phyloP scores from a whole-genome alignment of 2,797 vertebrate genomes.

The Argya squamiceps region DNA sequence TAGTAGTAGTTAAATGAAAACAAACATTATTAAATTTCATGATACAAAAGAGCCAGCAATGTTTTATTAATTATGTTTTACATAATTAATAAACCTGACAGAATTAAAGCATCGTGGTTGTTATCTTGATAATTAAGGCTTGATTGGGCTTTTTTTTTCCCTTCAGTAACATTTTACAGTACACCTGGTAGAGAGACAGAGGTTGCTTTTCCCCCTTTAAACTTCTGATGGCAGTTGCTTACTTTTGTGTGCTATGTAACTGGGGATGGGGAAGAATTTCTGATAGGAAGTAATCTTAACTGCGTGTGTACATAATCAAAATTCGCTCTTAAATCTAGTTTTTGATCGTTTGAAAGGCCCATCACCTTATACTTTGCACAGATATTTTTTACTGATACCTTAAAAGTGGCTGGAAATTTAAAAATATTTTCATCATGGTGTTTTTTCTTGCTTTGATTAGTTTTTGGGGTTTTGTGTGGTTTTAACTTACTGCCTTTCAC shows the following conservation, averaged over 20 bases:
- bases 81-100: not conserved
- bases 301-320: fast-evolving
- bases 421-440: fast-evolving
- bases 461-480: not conserved
- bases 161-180: not conserved
- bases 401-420: not conserved
- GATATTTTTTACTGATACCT: not conserved
- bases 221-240: not conserved
- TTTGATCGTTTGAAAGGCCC: not conserved
- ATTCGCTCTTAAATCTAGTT: not conserved
- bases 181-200: not conserved
- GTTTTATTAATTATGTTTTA: fast-evolving
- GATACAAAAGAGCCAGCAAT: not conserved
- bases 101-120: not conserved
- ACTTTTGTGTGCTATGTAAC: not conserved
- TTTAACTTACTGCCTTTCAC: not conserved
- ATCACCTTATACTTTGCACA: not conserved
- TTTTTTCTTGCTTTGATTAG: not conserved
- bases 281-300: not conserved
- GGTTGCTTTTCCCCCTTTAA: not conserved
- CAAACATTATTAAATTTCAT: fast-evolving
- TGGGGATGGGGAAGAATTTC: not conserved
- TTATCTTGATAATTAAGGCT: not conserved
- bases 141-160: not conserved
- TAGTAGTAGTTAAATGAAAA: not conserved